These are phyloP conservation scores for Acholoe squamosa DNA, from an alignment of 2,888 invertebrate species.

Conservation along the genomic window DNA sequence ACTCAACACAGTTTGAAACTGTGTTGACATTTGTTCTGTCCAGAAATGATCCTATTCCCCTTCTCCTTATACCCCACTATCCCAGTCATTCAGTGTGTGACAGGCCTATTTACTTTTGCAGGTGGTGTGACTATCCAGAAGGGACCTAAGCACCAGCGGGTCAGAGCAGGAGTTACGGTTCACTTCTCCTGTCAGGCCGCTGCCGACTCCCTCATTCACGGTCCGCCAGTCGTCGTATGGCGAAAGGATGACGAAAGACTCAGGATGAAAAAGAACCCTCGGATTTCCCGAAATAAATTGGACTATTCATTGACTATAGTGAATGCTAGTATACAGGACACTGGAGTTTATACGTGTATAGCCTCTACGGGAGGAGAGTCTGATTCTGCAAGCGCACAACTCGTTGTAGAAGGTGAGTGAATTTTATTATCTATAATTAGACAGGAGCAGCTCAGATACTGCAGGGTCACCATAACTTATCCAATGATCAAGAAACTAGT, in stretches of 20 bases:
- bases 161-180: constrained; percentile 66
- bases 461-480: too few relatives aligned
- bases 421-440: not conserved
- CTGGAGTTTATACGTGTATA: constrained; percentile 77
- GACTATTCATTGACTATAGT: constrained; percentile 74
- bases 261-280: constrained; percentile 47
- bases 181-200: constrained; percentile 65
- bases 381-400: constrained; percentile 66
- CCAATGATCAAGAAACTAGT: too few relatives aligned
- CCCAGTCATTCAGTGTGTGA: not conserved
- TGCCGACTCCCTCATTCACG: constrained; percentile 59
- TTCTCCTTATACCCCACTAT: too few relatives aligned
- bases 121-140: constrained; percentile 65
- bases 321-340: constrained; percentile 74
- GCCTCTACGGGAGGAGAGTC: constrained; percentile 61
- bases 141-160: constrained; percentile 67
- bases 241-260: constrained; percentile 64
- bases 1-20: too few relatives aligned
- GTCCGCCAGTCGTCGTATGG: constrained; percentile 64
- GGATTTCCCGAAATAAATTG: constrained; percentile 54
- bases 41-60: too few relatives aligned
- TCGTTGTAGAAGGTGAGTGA: constrained; percentile 68
- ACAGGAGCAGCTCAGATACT: too few relatives aligned
- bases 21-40: too few relatives aligned
- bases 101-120: constrained; percentile 39